Base-by-base conservation (phyloP, 2,888 invertebrate genomes). In the Diachrysia chrysitis region DNA sequence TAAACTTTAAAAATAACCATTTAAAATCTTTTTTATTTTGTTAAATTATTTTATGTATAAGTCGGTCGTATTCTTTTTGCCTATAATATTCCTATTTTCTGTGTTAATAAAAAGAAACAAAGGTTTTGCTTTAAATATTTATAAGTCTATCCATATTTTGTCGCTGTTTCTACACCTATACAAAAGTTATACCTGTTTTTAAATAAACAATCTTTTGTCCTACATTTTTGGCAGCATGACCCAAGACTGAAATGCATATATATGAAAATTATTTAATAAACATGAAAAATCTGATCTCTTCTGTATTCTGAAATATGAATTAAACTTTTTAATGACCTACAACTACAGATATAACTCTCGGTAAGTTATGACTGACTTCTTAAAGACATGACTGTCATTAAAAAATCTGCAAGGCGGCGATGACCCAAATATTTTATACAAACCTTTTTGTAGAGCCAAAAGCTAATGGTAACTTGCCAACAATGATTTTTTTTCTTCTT, bases 291-390 rank as follows among this genome's bases (percentile, higher is more conserved):
- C n/a, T 5, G 6, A 42, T n/a, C n/a, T n/a, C 7, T 6, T 42
- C n/a, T n/a, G 42, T 42, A 42, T 42, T 42, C 42, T 42, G 42
- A n/a, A 42, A 42, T n/a, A 16, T 42, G 42, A 42, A 42, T 42
- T 16, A n/a, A 42, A 42, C 37, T n/a, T n/a, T n/a, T n/a, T n/a
- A n/a, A n/a, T n/a, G n/a, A n/a, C n/a, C n/a, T n/a, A n/a, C n/a
- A n/a, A n/a, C n/a, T 42, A 16, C 16, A 42, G 42, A 42, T 1
- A 42, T 16, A n/a, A 42, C 16, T 16, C 4, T 42, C 6, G 5
- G 42, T 42, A 42, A 37, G 42, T 42, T n/a, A 42, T 6, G n/a
- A 37, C 37, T 16, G 37, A 37, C 2, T 37, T 37, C 37, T 37
- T 14, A 14, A 37, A n/a, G n/a, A n/a, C n/a, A n/a, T n/a, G n/a